Percentiles rank a stretch among this genome's conserved stretches.
Conservation (phyloP, 2,113 vertebrate genomes). For the Salvelinus alpinus region DNA sequence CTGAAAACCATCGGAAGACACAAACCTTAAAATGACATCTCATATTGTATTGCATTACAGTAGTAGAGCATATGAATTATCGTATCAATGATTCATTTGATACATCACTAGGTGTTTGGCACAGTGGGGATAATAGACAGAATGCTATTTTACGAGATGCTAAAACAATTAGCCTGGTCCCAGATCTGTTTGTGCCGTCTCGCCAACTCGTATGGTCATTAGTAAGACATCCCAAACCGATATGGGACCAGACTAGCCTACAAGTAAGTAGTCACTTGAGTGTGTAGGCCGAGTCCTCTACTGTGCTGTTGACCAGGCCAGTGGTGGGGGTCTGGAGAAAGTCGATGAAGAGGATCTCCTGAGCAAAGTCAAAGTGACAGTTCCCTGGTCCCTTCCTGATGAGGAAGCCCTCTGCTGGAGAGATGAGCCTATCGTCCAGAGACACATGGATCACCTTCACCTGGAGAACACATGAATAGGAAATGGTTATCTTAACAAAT, state of each 20-base stretch:
- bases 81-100: too few relatives aligned
- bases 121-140: too few relatives aligned
- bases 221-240: too few relatives aligned
- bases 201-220: too few relatives aligned
- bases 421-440: constrained; percentile 83
- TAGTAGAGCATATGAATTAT: too few relatives aligned
- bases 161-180: too few relatives aligned
- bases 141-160: too few relatives aligned
- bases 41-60: too few relatives aligned
- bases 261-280: constrained; percentile 44
- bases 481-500: not conserved
- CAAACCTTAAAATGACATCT: too few relatives aligned
- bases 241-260: too few relatives aligned
- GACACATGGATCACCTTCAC: constrained; percentile 83
- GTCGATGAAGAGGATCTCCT: constrained; percentile 94
- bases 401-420: constrained; percentile 86
- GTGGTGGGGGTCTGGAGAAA: constrained; percentile 66
- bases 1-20: constrained; percentile 48
- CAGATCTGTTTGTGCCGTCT: too few relatives aligned
- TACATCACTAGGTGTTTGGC: too few relatives aligned
- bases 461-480: constrained; percentile 56
- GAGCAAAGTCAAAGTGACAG: constrained; percentile 97
- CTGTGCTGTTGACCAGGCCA: constrained; percentile 24
- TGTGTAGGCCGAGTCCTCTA: constrained; percentile 36
- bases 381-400: constrained; percentile 93